These are phyloP conservation scores for Papilio machaon DNA, from an alignment of 1,140 invertebrate species.

Conservation along the genomic window DNA sequence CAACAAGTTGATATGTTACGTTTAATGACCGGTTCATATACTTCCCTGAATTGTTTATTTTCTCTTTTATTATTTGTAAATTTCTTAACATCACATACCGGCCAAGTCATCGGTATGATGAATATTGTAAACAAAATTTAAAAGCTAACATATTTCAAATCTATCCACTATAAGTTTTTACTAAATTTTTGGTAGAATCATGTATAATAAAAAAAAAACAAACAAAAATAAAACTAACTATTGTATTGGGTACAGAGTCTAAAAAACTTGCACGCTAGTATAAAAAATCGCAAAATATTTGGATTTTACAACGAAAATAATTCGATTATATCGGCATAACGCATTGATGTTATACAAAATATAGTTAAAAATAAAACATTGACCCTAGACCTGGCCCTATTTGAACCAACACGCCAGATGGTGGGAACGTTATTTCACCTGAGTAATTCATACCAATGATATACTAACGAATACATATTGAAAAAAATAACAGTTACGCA, in stretches of 20 bases:
- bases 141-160: too few species aligned
- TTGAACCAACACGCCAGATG: background rate
- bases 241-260: too few species aligned
- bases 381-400: background rate
- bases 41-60: background rate
- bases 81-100: too few species aligned
- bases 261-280: too few species aligned
- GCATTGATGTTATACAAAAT: background rate
- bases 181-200: too few species aligned
- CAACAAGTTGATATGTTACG: slow-evolving; percentile 40
- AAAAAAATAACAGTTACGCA: background rate
- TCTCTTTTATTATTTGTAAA: background rate
- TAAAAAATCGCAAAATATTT: too few species aligned
- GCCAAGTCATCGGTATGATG: too few species aligned
- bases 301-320: too few species aligned
- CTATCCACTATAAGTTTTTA: too few species aligned
- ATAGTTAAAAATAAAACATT: background rate
- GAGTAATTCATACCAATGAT: slow-evolving; percentile 12
- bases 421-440: slow-evolving; percentile 11
- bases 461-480: background rate
- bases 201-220: too few species aligned
- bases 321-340: background rate
- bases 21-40: slow-evolving; percentile 20
- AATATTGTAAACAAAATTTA: too few species aligned
- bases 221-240: too few species aligned